A percentile compares a stretch with the other conserved stretches of the same genome.
These are phyloP conservation scores for Cryptus armator DNA, from an alignment of 2,888 invertebrate species.

Conservation along the genomic window DNA sequence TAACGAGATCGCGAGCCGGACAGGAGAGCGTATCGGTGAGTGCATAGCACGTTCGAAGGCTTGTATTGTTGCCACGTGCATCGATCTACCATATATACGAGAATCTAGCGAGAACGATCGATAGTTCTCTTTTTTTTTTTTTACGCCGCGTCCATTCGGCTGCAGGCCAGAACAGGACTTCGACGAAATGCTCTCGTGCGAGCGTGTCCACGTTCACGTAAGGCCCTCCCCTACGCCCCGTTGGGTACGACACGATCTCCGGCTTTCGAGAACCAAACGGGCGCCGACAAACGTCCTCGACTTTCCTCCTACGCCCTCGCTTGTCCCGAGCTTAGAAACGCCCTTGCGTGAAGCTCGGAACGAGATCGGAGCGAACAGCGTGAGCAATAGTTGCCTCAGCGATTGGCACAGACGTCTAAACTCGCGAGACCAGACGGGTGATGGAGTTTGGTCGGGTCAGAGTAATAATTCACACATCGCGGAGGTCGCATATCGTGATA, in stretches of 20 bases:
- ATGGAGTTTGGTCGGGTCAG: background rate
- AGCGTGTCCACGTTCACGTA: slow-evolving; percentile 54
- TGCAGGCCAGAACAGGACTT: slow-evolving; percentile 40
- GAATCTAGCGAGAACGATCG: slow-evolving; percentile 36
- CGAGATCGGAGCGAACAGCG: slow-evolving; percentile 1
- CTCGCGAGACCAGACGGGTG: slow-evolving; percentile 3
- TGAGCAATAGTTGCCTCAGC: slow-evolving; percentile 39
- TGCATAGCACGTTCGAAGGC: slow-evolving; percentile 52
- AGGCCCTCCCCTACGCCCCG: background rate
- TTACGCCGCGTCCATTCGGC: slow-evolving; percentile 20
- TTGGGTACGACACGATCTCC: slow-evolving; percentile 42
- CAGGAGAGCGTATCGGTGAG: slow-evolving; percentile 40
- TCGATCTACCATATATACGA: slow-evolving; percentile 24
- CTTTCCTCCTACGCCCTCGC: slow-evolving; percentile 65
- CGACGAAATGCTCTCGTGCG: slow-evolving; percentile 53
- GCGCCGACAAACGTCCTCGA: slow-evolving; percentile 66
- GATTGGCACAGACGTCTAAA: slow-evolving; percentile 29
- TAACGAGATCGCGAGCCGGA: slow-evolving; percentile 60
- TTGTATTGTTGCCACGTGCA: slow-evolving; percentile 48
- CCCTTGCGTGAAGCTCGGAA: slow-evolving; percentile 58
- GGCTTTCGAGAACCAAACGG: slow-evolving; percentile 56
- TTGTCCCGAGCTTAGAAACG: slow-evolving; percentile 56
- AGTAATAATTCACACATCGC: background rate
- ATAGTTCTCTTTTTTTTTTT: slow-evolving; percentile 21
- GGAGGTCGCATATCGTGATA: background rate